phyloP scores from a whole-genome alignment of 2,797 vertebrate species.

The Chelonia mydas region DNA sequence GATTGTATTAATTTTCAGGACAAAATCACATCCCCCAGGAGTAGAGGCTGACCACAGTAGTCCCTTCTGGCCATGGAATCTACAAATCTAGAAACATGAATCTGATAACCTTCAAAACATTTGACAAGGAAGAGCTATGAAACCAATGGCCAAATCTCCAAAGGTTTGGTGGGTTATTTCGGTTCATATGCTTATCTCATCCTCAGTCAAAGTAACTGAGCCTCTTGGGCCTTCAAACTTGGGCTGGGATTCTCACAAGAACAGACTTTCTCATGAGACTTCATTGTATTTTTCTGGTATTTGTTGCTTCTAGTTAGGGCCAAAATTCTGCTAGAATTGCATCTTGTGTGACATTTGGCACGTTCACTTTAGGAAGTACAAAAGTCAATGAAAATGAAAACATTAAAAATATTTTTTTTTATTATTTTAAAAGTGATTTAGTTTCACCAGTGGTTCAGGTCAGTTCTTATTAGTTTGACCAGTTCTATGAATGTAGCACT shows the following conservation, averaged over 20 bases:
- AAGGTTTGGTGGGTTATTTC: background rate
- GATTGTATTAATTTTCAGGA: background rate
- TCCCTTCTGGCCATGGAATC: background rate
- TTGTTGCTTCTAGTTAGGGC: background rate
- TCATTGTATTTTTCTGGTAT: background rate
- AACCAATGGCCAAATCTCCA: background rate
- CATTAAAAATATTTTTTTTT: background rate
- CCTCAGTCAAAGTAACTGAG: background rate
- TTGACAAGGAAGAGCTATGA: background rate
- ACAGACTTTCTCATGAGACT: background rate
- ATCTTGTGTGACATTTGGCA: background rate
- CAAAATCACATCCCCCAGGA: background rate
- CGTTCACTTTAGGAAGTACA: background rate
- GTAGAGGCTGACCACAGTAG: background rate
- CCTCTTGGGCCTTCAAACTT: background rate
- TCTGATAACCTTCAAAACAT: background rate
- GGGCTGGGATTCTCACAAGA: background rate
- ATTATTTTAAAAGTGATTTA: background rate
- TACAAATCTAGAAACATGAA: background rate
- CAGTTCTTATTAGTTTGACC: background rate
- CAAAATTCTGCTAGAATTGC: background rate
- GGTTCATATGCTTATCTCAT: background rate
- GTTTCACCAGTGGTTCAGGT: background rate
- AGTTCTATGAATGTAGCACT: background rate
- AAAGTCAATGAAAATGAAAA: background rate